Conservation (phyloP, 1,140 invertebrate species). For the Heliconius nattereri region DNA sequence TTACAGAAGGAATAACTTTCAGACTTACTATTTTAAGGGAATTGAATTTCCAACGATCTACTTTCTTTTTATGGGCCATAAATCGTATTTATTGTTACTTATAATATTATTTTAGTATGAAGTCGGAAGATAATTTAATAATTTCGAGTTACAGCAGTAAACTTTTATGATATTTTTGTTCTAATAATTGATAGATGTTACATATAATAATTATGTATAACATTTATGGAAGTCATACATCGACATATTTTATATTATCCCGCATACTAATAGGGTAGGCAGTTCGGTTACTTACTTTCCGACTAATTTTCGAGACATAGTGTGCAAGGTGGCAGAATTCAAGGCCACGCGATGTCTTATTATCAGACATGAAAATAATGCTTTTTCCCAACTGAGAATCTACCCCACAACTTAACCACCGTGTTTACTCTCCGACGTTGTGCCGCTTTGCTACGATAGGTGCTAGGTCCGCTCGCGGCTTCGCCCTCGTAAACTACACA, state of each 20-base stretch:
- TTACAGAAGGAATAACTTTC: constrained; percentile 35
- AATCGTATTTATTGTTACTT: constrained; percentile 56
- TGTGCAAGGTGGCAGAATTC: too few relatives aligned
- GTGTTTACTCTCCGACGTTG: too few relatives aligned
- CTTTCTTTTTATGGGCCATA: constrained; percentile 53
- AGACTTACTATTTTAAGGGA: constrained; percentile 46
- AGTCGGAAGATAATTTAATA: constrained; percentile 48
- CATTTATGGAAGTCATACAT: not conserved
- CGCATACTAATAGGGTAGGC: too few relatives aligned
- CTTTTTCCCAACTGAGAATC: too few relatives aligned
- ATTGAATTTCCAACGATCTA: constrained; percentile 51
- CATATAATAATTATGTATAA: not conserved
- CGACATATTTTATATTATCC: not conserved
- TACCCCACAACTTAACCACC: too few relatives aligned
- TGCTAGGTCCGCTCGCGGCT: too few relatives aligned
- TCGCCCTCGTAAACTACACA: too few relatives aligned
- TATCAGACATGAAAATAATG: too few relatives aligned
- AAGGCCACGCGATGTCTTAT: too few relatives aligned
- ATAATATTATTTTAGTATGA: constrained; percentile 49
- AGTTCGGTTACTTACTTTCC: too few relatives aligned
- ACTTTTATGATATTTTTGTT: not conserved
- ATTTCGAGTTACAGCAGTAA: constrained; percentile 33
- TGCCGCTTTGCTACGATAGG: too few relatives aligned
- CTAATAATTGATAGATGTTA: not conserved
- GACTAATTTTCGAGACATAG: too few relatives aligned